Evolutionary conservation across 2,113 vertebrate genomes (phyloP).

Genomic region (Ailurus styani): DNA sequence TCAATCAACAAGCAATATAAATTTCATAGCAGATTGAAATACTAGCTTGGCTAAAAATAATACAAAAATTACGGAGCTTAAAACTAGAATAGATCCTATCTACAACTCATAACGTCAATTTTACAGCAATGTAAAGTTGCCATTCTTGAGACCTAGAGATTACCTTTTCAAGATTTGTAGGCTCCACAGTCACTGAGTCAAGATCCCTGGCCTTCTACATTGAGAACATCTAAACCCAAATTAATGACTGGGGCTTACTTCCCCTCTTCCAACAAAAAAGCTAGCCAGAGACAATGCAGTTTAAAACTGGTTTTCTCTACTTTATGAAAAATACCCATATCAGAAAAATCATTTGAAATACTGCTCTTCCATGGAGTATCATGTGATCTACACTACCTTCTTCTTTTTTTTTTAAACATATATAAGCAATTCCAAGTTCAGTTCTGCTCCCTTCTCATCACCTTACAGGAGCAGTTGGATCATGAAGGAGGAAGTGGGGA

Average conservation of each 20-base stretch:
- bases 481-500: background rate
- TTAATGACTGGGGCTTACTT: background rate
- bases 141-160: background rate
- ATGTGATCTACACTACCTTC: background rate
- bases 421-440: background rate
- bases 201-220: background rate
- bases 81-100: background rate
- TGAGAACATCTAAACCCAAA: background rate
- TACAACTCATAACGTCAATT: background rate
- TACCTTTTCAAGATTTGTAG: background rate
- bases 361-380: background rate
- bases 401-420: background rate
- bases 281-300: background rate
- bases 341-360: conserved; percentile 1
- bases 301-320: background rate
- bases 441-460: background rate
- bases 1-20: background rate
- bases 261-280: background rate
- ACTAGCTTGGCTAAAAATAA: background rate
- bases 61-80: background rate
- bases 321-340: background rate
- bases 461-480: background rate
- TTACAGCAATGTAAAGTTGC: background rate
- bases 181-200: background rate
- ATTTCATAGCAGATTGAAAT: background rate